A percentile compares a stretch with the other conserved stretches of the same genome.
phyloP scores from a whole-genome alignment of 2,888 invertebrate genomes.

The Oligia fasciuncula region DNA sequence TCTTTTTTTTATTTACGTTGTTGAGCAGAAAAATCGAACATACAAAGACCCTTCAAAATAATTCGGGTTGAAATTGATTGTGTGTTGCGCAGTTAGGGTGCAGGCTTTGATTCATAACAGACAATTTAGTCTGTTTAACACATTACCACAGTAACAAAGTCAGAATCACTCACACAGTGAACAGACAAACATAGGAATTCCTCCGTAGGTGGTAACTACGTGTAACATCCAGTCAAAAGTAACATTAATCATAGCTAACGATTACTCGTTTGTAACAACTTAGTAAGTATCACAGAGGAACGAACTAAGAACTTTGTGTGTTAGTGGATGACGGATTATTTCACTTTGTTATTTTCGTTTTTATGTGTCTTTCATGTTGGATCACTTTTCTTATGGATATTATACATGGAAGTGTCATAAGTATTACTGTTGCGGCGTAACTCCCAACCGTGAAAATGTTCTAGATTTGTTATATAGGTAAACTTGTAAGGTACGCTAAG shows the following conservation, averaged over 20 bases:
- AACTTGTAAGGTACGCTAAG: no score
- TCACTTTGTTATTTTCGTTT: conserved; percentile 5
- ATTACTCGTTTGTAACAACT: conserved; percentile 56
- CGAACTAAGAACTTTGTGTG: conserved; percentile 33
- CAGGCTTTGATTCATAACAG: neutral
- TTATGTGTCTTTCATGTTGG: conserved; percentile 2
- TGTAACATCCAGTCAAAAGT: conserved; percentile 49
- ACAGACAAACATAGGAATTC: conserved; percentile 43
- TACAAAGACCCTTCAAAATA: neutral
- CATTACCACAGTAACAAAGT: conserved; percentile 18
- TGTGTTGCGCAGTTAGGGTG: neutral
- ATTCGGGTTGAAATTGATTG: neutral
- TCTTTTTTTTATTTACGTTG: neutral
- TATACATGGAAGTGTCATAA: neutral
- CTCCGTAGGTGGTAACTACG: conserved; percentile 6
- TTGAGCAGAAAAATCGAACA: neutral
- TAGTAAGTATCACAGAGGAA: conserved; percentile 45
- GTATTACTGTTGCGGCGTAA: no score
- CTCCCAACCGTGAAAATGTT: no score
- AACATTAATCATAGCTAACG: conserved; percentile 59
- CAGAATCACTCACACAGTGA: conserved; percentile 43
- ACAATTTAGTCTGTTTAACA: neutral
- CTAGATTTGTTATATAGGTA: no score
- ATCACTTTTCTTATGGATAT: neutral
- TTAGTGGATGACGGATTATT: conserved; percentile 42